Evolutionary conservation across 92 coral and sea anemone genomes (phyloP).

Genomic region (Bergia puertoricense): DNA sequence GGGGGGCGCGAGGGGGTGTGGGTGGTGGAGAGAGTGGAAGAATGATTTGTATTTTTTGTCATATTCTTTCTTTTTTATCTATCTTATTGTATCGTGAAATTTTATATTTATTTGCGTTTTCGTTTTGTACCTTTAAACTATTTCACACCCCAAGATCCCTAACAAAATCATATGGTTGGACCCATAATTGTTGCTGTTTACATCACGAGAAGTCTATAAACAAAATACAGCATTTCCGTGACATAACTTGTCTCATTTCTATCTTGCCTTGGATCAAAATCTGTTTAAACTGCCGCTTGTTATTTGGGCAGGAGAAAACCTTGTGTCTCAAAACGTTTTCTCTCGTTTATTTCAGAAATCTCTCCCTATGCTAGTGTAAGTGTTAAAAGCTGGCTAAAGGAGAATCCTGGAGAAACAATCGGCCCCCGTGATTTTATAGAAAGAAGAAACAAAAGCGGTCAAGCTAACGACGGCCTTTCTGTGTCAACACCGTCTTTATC

Average conservation of each 20-base stretch:
- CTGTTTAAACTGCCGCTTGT: neutral
- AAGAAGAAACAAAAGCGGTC: neutral
- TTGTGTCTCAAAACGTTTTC: neutral
- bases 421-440: neutral
- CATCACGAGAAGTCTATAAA: too few relatives aligned
- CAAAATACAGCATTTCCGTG: too few relatives aligned
- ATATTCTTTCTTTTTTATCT: too few relatives aligned
- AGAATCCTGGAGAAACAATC: neutral
- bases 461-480: neutral
- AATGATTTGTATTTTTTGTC: neutral
- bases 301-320: neutral
- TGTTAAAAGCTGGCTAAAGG: conserved; percentile 14
- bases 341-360: neutral
- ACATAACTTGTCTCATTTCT: too few relatives aligned
- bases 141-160: too few relatives aligned
- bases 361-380: conserved; percentile 8
- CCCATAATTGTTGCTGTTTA: too few relatives aligned
- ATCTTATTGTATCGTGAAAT: too few relatives aligned
- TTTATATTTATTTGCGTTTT: too few relatives aligned
- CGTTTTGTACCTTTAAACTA: too few relatives aligned
- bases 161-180: too few relatives aligned
- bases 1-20: too few relatives aligned
- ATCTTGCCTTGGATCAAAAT: neutral
- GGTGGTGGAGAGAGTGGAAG: neutral
- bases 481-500: neutral